phyloP scores from a whole-genome alignment of 2,888 invertebrate genomes.

The Drosophila tanythrix region DNA sequence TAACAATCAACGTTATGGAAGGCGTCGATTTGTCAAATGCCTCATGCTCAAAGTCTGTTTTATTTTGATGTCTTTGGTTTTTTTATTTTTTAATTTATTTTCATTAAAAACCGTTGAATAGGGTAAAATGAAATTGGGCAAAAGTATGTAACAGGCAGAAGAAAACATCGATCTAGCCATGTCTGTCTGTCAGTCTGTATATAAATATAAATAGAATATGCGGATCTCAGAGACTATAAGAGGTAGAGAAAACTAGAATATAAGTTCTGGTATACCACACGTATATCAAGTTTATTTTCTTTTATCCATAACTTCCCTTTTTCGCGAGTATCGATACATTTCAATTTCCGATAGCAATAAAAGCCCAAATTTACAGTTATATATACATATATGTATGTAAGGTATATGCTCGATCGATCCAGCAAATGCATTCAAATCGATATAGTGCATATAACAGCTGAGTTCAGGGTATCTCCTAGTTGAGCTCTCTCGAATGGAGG shows the following conservation, averaged over 20 bases:
- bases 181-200: not conserved
- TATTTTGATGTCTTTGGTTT: not conserved
- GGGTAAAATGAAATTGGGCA: not conserved
- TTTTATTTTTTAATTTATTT: not conserved
- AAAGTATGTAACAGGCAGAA: not conserved
- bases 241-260: not conserved
- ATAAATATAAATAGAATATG: not conserved
- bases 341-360: not conserved
- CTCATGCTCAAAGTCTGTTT: conserved; percentile 16
- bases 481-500: not conserved
- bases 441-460: not conserved
- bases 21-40: conserved; percentile 38
- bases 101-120: not conserved
- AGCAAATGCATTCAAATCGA: not conserved
- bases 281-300: not conserved
- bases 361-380: no score
- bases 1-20: conserved; percentile 26
- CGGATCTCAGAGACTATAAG: not conserved
- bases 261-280: not conserved
- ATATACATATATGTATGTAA: not conserved
- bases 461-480: not conserved
- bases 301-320: not conserved
- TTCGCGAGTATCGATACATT: no score
- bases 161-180: not conserved
- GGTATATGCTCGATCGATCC: not conserved